These are phyloP conservation scores for Chaetura pelagica DNA, from an alignment of 2,113 vertebrate genomes.

Conservation along the genomic window DNA sequence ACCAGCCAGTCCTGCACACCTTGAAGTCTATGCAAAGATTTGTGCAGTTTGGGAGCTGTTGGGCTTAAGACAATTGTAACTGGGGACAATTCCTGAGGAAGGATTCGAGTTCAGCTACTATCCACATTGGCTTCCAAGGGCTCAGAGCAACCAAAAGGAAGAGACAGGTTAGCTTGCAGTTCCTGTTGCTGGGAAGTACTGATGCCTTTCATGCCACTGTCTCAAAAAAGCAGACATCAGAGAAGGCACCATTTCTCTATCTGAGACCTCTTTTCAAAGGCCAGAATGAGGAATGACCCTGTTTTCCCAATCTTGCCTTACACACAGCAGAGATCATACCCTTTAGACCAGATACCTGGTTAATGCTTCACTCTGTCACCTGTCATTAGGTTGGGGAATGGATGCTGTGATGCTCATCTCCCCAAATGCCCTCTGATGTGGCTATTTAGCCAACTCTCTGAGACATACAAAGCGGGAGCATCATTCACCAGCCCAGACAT, in stretches of 20 bases:
- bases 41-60: neutral
- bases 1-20: neutral
- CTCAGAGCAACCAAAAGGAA: neutral
- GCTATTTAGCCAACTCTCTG: neutral
- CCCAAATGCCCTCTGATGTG: rapidly evolving
- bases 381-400: neutral
- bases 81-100: neutral
- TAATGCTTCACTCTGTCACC: neutral
- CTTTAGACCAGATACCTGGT: neutral
- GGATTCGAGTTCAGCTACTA: neutral
- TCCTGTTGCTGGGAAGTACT: neutral
- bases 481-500: neutral
- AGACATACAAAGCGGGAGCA: neutral
- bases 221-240: neutral
- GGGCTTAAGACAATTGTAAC: neutral
- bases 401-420: neutral
- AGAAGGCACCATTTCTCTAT: neutral
- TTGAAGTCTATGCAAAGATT: neutral
- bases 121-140: neutral
- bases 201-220: neutral
- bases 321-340: neutral
- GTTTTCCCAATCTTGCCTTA: neutral
- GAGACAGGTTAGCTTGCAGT: neutral
- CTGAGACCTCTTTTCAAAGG: neutral
- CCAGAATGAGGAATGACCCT: neutral